These are phyloP conservation scores for Pristionchus mayeri DNA, from an alignment of 2,888 invertebrate genomes.

Conservation along the genomic window DNA sequence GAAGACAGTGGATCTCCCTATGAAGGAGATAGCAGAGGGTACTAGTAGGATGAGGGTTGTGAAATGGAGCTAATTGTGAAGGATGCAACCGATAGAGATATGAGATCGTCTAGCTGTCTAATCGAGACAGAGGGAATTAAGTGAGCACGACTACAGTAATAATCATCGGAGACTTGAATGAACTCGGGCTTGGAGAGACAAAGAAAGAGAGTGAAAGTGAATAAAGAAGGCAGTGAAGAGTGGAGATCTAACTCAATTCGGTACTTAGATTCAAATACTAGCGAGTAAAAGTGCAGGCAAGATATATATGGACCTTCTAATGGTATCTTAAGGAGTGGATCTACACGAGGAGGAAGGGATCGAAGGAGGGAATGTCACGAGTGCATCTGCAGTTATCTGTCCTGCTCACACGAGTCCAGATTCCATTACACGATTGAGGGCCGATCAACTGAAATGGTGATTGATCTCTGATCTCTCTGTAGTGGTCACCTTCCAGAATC, in stretches of 20 bases:
- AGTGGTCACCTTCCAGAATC: slow-evolving; percentile 68
- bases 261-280: slow-evolving; percentile 32
- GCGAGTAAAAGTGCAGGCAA: slow-evolving; percentile 14
- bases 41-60: slow-evolving; percentile 26
- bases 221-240: slow-evolving; percentile 4
- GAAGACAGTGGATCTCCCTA: background rate
- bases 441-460: slow-evolving; percentile 63
- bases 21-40: background rate
- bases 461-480: slow-evolving; percentile 4
- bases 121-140: background rate
- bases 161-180: background rate
- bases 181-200: slow-evolving; percentile 17
- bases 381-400: slow-evolving; percentile 65
- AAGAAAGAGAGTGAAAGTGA: slow-evolving; percentile 38
- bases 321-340: background rate
- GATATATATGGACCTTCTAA: background rate
- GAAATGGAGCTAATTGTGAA: slow-evolving; percentile 19
- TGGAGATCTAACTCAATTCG: slow-evolving; percentile 15
- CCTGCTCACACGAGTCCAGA: slow-evolving; percentile 67
- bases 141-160: background rate
- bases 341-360: slow-evolving; percentile 63
- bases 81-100: slow-evolving; percentile 36
- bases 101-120: slow-evolving; percentile 27
- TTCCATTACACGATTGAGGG: slow-evolving; percentile 71
- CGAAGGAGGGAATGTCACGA: slow-evolving; percentile 52